phyloP scores from a whole-genome alignment of 2,113 vertebrate genomes.

The Pterocles orientalis region DNA sequence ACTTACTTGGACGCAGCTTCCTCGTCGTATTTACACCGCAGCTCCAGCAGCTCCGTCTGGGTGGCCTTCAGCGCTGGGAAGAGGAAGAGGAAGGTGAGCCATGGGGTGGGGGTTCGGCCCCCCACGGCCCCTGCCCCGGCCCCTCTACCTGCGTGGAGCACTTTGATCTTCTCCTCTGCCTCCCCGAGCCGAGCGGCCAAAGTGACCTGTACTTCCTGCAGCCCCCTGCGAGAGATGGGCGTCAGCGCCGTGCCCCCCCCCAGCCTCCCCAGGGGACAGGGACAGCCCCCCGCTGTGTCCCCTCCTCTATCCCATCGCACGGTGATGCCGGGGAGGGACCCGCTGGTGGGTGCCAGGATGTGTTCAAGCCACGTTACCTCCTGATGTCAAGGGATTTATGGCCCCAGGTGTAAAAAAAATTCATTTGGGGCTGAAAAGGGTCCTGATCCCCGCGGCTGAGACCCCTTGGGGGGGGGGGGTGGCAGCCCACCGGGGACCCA shows the following conservation, averaged over 20 bases:
- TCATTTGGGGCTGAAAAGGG: background rate
- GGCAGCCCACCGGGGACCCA: background rate
- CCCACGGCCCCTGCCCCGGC: background rate
- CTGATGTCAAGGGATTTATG: background rate
- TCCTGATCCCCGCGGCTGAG: background rate
- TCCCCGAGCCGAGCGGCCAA: slow-evolving; percentile 88
- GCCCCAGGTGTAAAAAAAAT: background rate
- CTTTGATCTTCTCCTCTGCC: slow-evolving; percentile 94
- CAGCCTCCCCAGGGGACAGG: background rate
- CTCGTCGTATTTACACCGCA: slow-evolving; percentile 92
- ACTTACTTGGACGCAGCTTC: slow-evolving; percentile 92
- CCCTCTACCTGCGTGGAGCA: slow-evolving; percentile 88
- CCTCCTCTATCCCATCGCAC: background rate
- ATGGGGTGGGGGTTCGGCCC: background rate
- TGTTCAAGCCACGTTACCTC: background rate
- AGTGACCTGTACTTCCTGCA: slow-evolving; percentile 83
- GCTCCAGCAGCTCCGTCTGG: slow-evolving; percentile 90
- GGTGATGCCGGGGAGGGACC: background rate
- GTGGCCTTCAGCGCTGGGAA: slow-evolving; percentile 88
- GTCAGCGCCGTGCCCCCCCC: rapidly evolving
- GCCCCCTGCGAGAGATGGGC: slow-evolving; percentile 77
- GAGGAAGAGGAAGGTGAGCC: slow-evolving; percentile 26
- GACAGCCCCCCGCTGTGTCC: background rate
- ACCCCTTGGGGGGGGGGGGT: background rate
- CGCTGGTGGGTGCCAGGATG: background rate